Percentiles rank a stretch among this genome's conserved stretches.
Evolutionary conservation across 2,888 invertebrate species (phyloP).

Genomic region (Stenichneumon culpator): DNA sequence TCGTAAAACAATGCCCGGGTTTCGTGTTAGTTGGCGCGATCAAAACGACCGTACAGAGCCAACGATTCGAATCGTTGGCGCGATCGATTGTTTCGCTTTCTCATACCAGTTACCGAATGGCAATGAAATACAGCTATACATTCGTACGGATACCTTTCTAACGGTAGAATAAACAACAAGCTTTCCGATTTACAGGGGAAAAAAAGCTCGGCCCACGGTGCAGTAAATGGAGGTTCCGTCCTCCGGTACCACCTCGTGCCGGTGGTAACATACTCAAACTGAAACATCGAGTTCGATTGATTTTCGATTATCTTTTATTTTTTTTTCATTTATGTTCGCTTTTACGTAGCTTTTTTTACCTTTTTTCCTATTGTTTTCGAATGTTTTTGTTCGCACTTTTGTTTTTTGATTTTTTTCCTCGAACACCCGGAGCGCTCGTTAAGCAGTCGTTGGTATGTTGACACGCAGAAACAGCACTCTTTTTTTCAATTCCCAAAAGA

Average conservation of each 20-base stretch:
- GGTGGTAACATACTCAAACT: background rate
- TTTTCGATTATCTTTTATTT: constrained; percentile 34
- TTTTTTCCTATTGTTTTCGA: background rate
- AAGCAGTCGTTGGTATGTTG: background rate
- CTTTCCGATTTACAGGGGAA: constrained; percentile 74
- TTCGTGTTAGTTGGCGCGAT: constrained; percentile 76
- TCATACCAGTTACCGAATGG: constrained; percentile 15
- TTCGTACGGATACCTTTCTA: background rate
- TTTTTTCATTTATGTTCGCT: background rate
- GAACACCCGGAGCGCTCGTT: constrained; percentile 4
- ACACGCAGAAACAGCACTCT: background rate
- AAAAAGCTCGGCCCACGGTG: background rate
- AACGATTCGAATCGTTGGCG: constrained; percentile 33
- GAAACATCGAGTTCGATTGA: constrained; percentile 19
- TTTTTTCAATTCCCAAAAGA: constrained; percentile 45
- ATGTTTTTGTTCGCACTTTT: constrained; percentile 29
- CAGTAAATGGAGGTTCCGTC: background rate
- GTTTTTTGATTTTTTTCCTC: constrained; percentile 7
- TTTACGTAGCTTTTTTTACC: background rate
- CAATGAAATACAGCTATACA: background rate
- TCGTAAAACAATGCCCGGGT: constrained; percentile 74
- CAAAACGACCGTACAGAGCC: constrained; percentile 72
- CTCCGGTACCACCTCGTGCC: background rate
- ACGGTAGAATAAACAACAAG: constrained; percentile 62
- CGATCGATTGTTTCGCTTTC: constrained; percentile 45